Percentiles rank a stretch among this genome's conserved stretches.
Evolutionary conservation across 2,888 invertebrate genomes (phyloP).

Genomic region (Acrobeloides nanus): DNA sequence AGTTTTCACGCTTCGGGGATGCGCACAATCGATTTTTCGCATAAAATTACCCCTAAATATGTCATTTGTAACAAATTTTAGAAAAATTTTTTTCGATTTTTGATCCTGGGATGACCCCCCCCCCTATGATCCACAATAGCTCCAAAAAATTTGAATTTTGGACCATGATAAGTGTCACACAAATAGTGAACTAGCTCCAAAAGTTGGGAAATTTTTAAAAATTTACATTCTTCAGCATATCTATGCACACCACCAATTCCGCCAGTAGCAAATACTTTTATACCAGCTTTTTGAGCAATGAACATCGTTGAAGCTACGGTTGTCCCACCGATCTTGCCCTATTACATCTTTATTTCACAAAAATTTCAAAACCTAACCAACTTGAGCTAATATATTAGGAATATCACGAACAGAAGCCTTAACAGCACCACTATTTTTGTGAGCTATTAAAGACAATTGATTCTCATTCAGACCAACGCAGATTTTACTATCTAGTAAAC

Average conservation of each 20-base stretch:
- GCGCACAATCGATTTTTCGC: no score
- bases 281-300: conserved; percentile 70
- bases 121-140: no score
- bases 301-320: conserved; percentile 91
- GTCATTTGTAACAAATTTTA: no score
- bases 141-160: no score
- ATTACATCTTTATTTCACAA: conserved; percentile 6
- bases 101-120: no score
- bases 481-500: conserved; percentile 68
- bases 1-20: no score
- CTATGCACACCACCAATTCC: conserved; percentile 88
- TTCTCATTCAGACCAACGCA: conserved; percentile 59
- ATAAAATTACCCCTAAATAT: no score
- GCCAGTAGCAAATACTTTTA: conserved; percentile 88
- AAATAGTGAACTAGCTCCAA: no score
- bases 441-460: conserved; percentile 66
- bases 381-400: conserved; percentile 33
- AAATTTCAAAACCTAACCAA: conserved; percentile 16
- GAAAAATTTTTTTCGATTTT: no score
- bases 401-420: conserved; percentile 72
- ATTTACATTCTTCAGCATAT: conserved; percentile 67
- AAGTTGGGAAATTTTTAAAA: background rate
- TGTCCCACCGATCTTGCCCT: conserved; percentile 74
- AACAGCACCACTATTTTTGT: conserved; percentile 59
- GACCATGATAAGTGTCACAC: no score